Conservation (phyloP, 2,113 vertebrate genomes). For the Zapornia atra region DNA sequence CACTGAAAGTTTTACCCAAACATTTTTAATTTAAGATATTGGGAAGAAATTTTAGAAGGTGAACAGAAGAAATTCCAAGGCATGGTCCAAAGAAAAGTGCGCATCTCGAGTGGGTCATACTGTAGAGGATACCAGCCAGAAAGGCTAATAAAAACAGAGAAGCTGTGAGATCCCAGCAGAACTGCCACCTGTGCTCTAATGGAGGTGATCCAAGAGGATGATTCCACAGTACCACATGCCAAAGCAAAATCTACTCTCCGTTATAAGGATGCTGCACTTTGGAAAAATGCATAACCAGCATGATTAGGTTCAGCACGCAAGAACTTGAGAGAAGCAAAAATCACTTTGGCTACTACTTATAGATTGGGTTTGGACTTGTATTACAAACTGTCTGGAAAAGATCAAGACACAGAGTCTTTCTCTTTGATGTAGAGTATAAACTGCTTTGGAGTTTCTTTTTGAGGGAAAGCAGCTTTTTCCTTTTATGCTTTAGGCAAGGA, state of each 20-base stretch:
- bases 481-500: not conserved
- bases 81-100: not conserved
- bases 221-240: not conserved
- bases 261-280: not conserved
- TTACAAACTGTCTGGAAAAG: constrained; percentile 16
- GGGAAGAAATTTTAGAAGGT: constrained; percentile 4
- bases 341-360: not conserved
- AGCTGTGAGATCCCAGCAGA: constrained; percentile 41
- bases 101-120: not conserved
- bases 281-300: not conserved
- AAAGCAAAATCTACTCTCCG: not conserved
- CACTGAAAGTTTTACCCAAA: not conserved
- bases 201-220: not conserved
- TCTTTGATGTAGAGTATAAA: not conserved
- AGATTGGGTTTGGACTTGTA: not conserved
- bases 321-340: not conserved
- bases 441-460: not conserved
- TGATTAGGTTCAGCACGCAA: not conserved
- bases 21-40: not conserved
- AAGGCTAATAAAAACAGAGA: constrained; percentile 33
- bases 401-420: not conserved
- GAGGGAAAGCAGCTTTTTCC: not conserved
- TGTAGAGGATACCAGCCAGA: not conserved
- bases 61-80: constrained; percentile 6
- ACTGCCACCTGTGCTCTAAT: constrained; percentile 14